A percentile compares a stretch with the other conserved stretches of the same genome.
phyloP scores from a whole-genome alignment of 2,888 invertebrate species.

The Cecidostiba fungosa region DNA sequence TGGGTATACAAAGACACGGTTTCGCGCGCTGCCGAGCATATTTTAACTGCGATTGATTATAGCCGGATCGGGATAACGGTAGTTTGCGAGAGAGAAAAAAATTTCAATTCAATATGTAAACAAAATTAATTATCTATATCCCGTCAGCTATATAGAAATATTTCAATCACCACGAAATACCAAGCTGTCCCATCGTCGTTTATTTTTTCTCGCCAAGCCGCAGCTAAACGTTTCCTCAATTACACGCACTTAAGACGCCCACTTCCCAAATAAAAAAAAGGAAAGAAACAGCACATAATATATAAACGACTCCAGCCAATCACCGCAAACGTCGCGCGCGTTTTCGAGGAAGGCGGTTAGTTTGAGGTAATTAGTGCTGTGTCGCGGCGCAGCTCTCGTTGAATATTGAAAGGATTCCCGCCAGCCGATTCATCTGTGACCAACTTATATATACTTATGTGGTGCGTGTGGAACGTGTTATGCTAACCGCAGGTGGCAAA shows the following conservation, averaged over 20 bases:
- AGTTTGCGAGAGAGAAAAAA: not conserved
- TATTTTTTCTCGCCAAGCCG: not conserved
- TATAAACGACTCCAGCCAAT: not conserved
- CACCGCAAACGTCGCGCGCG: constrained; percentile 1
- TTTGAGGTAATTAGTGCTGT: constrained; percentile 25
- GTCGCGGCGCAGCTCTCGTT: constrained; percentile 31
- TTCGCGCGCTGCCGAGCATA: not conserved
- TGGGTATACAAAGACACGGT: not conserved
- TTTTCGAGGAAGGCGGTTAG: constrained; percentile 1
- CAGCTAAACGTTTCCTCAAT: constrained; percentile 3
- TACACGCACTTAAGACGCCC: not conserved
- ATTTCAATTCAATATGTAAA: not conserved
- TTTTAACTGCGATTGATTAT: constrained; percentile 34
- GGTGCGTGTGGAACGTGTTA: constrained; percentile 24
- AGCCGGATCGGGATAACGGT: constrained; percentile 18
- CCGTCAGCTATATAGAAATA: not conserved
- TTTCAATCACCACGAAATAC: not conserved
- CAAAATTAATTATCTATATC: not conserved
- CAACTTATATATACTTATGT: constrained; percentile 21
- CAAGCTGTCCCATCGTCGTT: not conserved
- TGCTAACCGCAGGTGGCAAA: constrained; percentile 35
- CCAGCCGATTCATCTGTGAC: constrained; percentile 6
- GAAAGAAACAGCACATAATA: not conserved
- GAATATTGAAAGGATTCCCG: constrained; percentile 43
- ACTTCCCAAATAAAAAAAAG: not conserved